Evolutionary conservation across 2,888 invertebrate species (phyloP).

Genomic region (Phortica okadai): DNA sequence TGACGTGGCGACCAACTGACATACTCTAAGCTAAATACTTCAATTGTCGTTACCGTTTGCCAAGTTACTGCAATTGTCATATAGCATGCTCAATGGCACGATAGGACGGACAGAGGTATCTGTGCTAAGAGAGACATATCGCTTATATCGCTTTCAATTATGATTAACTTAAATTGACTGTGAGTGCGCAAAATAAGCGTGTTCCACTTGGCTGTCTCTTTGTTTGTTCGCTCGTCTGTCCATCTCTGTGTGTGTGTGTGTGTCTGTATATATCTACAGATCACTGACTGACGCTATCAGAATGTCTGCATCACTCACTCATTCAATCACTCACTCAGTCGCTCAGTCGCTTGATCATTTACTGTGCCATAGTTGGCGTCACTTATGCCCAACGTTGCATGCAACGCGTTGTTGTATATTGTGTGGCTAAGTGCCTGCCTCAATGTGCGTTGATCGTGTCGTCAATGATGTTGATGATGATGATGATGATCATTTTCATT

Average conservation of each 20-base stretch:
- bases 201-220: constrained; percentile 28
- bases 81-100: neutral
- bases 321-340: neutral
- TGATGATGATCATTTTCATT: neutral
- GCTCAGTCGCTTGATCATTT: neutral
- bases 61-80: neutral
- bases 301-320: neutral
- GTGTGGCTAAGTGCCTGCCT: constrained; percentile 1
- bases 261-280: neutral
- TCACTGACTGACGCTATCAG: neutral
- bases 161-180: constrained; percentile 33
- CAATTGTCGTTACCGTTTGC: constrained; percentile 16
- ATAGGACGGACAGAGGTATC: neutral
- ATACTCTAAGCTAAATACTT: constrained; percentile 5
- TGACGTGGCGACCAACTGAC: constrained; percentile 19
- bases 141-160: constrained; percentile 28
- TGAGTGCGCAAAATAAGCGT: constrained; percentile 28
- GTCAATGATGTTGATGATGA: constrained; percentile 2
- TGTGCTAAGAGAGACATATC: neutral
- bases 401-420: neutral
- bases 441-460: constrained; percentile 36
- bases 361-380: neutral
- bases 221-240: neutral
- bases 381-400: neutral
- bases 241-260: neutral